Evolutionary conservation across 2,797 vertebrate genomes (phyloP).

Genomic region (Rhinophrynus dorsalis): DNA sequence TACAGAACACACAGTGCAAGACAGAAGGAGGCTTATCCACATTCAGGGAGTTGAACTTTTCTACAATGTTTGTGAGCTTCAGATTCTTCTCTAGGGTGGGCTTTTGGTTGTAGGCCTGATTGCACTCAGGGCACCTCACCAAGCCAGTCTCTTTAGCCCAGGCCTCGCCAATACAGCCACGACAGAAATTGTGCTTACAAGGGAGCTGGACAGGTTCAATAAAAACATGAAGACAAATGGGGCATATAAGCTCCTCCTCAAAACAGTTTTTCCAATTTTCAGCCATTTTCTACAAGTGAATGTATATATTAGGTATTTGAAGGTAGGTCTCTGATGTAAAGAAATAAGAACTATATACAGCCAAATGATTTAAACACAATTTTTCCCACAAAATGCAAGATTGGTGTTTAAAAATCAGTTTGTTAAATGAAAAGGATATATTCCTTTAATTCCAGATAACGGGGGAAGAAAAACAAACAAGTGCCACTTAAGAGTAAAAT

Average conservation of each 20-base stretch:
- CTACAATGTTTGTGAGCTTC: conserved; percentile 94
- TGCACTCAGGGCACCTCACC: conserved; percentile 93
- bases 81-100: conserved; percentile 94
- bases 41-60: conserved; percentile 91
- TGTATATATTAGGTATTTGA: not conserved
- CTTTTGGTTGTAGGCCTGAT: conserved; percentile 92
- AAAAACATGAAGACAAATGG: conserved; percentile 94
- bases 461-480: not conserved
- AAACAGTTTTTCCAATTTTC: conserved; percentile 96
- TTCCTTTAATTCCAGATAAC: conserved; percentile 6
- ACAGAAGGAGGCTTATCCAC: conserved; percentile 82
- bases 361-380: not conserved
- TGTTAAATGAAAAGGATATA: conserved; percentile 4
- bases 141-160: conserved; percentile 88
- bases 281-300: conserved; percentile 78
- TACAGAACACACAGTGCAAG: conserved; percentile 90
- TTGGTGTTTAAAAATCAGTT: not conserved
- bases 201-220: conserved; percentile 93
- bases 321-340: not conserved
- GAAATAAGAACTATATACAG: not conserved
- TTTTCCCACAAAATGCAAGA: not conserved
- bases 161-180: conserved; percentile 90
- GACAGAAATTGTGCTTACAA: conserved; percentile 98
- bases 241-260: conserved; percentile 96
- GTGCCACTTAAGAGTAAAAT: conserved; percentile 5